A percentile compares a stretch with the other conserved stretches of the same genome.
phyloP scores from a whole-genome alignment of 2,113 vertebrate species.

The Corydoras sp. region DNA sequence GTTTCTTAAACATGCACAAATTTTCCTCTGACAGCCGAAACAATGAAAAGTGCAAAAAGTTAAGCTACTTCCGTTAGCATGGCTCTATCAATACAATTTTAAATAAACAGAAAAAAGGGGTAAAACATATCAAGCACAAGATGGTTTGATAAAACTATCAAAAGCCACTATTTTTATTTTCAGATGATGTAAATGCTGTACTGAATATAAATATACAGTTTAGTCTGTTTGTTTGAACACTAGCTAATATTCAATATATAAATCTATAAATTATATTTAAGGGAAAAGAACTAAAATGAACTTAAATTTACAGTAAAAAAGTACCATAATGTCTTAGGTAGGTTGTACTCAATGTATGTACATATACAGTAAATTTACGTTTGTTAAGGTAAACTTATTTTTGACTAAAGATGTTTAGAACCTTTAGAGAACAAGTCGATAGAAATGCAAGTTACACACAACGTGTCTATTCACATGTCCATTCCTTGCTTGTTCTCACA shows the following conservation, averaged over 20 bases:
- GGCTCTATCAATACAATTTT: slow-evolving; percentile 2
- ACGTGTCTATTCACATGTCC: slow-evolving; percentile 22
- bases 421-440: slow-evolving; percentile 26
- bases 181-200: slow-evolving; percentile 50
- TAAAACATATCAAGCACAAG: slow-evolving; percentile 44
- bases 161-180: slow-evolving; percentile 44
- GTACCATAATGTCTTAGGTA: slow-evolving; percentile 45
- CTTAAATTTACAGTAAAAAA: slow-evolving; percentile 5
- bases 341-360: slow-evolving; percentile 38
- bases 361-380: slow-evolving; percentile 41
- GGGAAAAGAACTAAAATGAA: slow-evolving; percentile 13
- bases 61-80: slow-evolving; percentile 13
- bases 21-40: neutral
- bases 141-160: slow-evolving; percentile 36
- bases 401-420: slow-evolving; percentile 44
- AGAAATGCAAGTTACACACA: slow-evolving; percentile 35
- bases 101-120: neutral
- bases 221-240: slow-evolving; percentile 40
- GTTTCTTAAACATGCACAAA: slow-evolving; percentile 17
- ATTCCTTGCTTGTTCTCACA: slow-evolving; percentile 35
- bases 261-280: slow-evolving; percentile 33
- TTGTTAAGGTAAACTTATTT: slow-evolving; percentile 42
- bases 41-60: neutral
- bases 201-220: slow-evolving; percentile 44
- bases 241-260: slow-evolving; percentile 36